A percentile compares a stretch with the other conserved stretches of the same genome.
Conservation (phyloP, 2,113 vertebrate species). For the Labeo rohita region DNA sequence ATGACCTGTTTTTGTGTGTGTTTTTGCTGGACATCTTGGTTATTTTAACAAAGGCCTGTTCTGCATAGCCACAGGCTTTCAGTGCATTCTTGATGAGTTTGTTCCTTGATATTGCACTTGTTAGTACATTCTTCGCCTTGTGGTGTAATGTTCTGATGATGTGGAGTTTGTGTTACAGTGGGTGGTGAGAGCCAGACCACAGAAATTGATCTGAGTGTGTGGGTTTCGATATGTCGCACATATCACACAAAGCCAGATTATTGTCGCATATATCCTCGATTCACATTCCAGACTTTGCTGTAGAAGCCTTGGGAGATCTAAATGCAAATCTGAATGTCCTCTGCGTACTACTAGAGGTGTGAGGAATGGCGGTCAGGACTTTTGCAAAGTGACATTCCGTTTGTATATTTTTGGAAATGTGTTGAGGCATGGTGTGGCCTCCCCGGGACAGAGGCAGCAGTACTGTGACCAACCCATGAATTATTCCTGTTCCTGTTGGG, state of each 20-base stretch:
- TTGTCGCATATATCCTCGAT: background rate
- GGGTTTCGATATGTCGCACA: background rate
- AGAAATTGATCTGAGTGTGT: background rate
- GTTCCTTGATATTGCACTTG: background rate
- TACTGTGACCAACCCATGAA: background rate
- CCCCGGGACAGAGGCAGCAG: background rate
- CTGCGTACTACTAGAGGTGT: background rate
- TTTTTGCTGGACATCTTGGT: background rate
- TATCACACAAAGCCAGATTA: background rate
- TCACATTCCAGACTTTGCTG: background rate
- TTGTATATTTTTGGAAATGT: background rate
- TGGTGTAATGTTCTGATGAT: slow-evolving; percentile 15
- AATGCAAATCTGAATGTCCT: background rate
- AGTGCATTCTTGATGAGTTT: background rate
- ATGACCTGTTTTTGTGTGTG: background rate
- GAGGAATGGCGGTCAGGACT: background rate
- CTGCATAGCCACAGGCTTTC: slow-evolving; percentile 3
- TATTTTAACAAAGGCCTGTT: background rate
- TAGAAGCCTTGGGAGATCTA: background rate
- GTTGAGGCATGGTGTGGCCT: background rate
- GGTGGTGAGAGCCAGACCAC: slow-evolving; percentile 18
- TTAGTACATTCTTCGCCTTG: slow-evolving; percentile 11
- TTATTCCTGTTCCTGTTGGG: background rate
- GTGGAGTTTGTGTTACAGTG: slow-evolving; percentile 21
- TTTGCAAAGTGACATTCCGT: background rate